Percentiles rank a stretch among this genome's conserved stretches.
These are phyloP conservation scores for Drosophila limbata DNA, from an alignment of 2,888 invertebrate genomes.

Conservation along the genomic window DNA sequence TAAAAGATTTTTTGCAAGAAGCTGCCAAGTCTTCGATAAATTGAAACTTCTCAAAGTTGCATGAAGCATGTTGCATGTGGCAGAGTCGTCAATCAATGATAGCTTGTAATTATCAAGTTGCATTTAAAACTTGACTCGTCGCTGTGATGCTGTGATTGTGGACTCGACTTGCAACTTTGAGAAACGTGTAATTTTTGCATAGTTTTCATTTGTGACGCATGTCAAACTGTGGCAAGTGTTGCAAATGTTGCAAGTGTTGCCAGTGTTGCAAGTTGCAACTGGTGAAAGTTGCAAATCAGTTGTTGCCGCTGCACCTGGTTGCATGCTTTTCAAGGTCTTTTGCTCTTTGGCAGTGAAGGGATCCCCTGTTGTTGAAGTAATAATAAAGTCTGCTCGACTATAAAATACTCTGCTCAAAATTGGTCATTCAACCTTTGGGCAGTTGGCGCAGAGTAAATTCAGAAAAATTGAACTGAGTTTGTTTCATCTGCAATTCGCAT, in stretches of 20 bases:
- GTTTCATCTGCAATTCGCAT: slow-evolving; percentile 36
- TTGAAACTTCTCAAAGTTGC: not conserved
- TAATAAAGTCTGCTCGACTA: not conserved
- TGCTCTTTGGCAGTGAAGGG: slow-evolving; percentile 28
- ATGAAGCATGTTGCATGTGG: slow-evolving; percentile 9
- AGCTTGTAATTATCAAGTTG: slow-evolving; percentile 23
- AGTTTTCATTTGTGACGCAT: slow-evolving; percentile 35
- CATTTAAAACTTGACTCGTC: slow-evolving; percentile 24
- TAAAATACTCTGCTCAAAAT: not conserved
- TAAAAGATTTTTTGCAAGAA: not conserved
- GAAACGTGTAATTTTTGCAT: slow-evolving; percentile 31
- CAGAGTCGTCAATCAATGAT: slow-evolving; percentile 32
- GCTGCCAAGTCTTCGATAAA: not conserved
- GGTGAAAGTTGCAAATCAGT: slow-evolving; percentile 69
- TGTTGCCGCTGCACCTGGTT: slow-evolving; percentile 22
- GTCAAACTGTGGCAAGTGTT: slow-evolving; percentile 4
- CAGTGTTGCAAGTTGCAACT: slow-evolving; percentile 31
- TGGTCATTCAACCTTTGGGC: slow-evolving; percentile 48
- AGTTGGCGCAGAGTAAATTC: not conserved
- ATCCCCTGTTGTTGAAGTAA: not conserved
- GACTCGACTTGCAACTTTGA: slow-evolving; percentile 24
- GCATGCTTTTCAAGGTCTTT: slow-evolving; percentile 79
- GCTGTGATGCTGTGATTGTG: slow-evolving; percentile 41
- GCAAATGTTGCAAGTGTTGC: slow-evolving; percentile 2
- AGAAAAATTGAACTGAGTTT: not conserved